Evolutionary conservation across 2,113 vertebrate genomes (phyloP).

Genomic region (Notothenia rossii): DNA sequence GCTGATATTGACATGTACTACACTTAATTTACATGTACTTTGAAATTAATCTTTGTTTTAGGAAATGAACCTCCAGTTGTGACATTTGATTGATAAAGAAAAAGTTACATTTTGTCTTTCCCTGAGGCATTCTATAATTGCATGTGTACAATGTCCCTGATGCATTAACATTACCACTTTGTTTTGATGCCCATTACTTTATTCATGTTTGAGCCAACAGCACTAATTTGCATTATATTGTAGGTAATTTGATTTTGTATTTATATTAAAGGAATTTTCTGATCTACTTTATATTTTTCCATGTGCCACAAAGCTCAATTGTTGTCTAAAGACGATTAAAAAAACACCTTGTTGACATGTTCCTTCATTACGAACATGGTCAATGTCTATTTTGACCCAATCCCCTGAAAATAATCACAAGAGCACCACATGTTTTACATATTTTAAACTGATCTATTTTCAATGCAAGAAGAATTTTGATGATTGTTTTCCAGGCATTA

Average conservation of each 20-base stretch:
- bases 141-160: neutral
- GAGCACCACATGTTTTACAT: neutral
- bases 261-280: neutral
- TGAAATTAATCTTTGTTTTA: conserved; percentile 8
- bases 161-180: neutral
- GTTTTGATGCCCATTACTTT: neutral
- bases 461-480: neutral
- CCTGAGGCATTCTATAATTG: conserved; percentile 25
- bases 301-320: too few species aligned
- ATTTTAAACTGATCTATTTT: conserved; percentile 33
- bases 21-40: conserved; percentile 7
- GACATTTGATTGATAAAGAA: conserved; percentile 7
- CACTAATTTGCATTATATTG: neutral
- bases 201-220: conserved; percentile 30
- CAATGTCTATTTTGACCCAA: too few species aligned
- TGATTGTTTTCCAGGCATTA: neutral
- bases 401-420: too few species aligned
- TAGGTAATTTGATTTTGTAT: neutral
- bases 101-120: conserved; percentile 3
- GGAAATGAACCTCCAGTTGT: conserved; percentile 4
- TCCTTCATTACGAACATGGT: too few species aligned
- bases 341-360: too few species aligned
- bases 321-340: too few species aligned
- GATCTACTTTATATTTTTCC: too few species aligned
- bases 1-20: neutral